Base-by-base conservation (phyloP, 2,888 invertebrate genomes). In the Amphipyra tragopoginis region DNA sequence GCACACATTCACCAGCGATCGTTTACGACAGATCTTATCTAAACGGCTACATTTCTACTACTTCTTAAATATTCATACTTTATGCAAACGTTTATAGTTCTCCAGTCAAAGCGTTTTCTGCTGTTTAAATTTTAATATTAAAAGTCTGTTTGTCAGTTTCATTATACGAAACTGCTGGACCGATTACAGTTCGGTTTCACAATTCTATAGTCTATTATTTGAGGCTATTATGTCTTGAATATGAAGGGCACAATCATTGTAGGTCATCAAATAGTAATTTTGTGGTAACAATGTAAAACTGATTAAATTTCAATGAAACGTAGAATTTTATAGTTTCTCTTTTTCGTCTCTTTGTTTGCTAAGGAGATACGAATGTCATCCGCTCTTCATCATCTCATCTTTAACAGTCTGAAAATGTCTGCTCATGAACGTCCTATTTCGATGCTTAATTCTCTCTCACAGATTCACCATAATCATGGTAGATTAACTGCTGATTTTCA, bases 61-160 rank as follows among this genome's bases (percentile, higher is more conserved):
- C 55, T 51, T 70, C 71, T 75, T 71, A 56, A 56, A 55, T 69
- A 75, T 72, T 75, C 76, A 72, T 56, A 56, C 43, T 61, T 44
- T 64, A 75, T 49, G 40, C 36, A 45, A 56, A 57, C 38, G 36
- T 60, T 63, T 53, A 21, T 55, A 60, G 56, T 38, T 56, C 51
- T 43, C 43, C 39, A 33, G 29, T 39, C 34, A 26, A 21, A 38
- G 21, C 38, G 8, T 49, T 53, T 52, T 53, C 43, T 56, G 44
- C 47, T 55, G 34, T 60, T 48, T 10, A 33, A 21, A 29, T 29
- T 29, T 29, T 29, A 29, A 54, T 29, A 43, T 49, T 45, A 13
- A 34, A 58, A 39, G 43, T 45, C 9, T 26, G 39, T 51, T 56
- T 5, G n/a, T 54, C 10, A 40, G n/a, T 42, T 44, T 53, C 40